Evolutionary conservation across 1,140 invertebrate species (phyloP), one percentile per base, ranked within the genome.

Genomic region (Helicorthomorpha holstii): DNA sequence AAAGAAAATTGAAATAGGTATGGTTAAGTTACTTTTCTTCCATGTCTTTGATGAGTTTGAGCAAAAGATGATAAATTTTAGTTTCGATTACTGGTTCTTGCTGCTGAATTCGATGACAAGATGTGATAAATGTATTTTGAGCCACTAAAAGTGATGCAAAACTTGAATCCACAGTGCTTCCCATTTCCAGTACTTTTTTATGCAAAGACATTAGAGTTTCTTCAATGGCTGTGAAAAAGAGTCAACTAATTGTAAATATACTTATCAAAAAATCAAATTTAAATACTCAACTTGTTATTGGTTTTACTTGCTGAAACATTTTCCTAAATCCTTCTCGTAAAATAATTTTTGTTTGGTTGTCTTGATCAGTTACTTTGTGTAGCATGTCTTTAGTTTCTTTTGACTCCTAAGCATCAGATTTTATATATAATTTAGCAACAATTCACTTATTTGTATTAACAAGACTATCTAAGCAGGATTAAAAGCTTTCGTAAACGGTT

Each of bases 111-210:
- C 70, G 61, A 58, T 76, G 72, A 59, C 75, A 78, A 16, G 71
- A 73, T 57, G 75, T 72, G 25, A 76, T 61, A 58, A 78, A 77
- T 46, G 70, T 64, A 50, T 75, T 73, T 61, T 79, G 76, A 21
- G 68, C 66, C 7, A 71, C 62, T 22, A 75, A 59, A 16, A 78
- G 63, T 56, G 69, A 73, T 58, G 77, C 64, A 59, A 73, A 68
- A 53, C 65, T 67, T 14, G 54, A 54, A 52, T 72, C 66, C 3
- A 73, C 54, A 34, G 65, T 66, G 23, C 50, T 57, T 24, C 59
- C 58, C 7, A 64, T 25, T 14, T 68, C 62, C 1, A 45, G 22
- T 3, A 67, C 41, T 57, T 59, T 61, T n/a, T 24, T 51, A 19
- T 29, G 49, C 24, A 51, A 3, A 1, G 19, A 21, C 10, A 48